Conservation (phyloP, 2,113 vertebrate genomes). For the Archocentrus centrarchus region DNA sequence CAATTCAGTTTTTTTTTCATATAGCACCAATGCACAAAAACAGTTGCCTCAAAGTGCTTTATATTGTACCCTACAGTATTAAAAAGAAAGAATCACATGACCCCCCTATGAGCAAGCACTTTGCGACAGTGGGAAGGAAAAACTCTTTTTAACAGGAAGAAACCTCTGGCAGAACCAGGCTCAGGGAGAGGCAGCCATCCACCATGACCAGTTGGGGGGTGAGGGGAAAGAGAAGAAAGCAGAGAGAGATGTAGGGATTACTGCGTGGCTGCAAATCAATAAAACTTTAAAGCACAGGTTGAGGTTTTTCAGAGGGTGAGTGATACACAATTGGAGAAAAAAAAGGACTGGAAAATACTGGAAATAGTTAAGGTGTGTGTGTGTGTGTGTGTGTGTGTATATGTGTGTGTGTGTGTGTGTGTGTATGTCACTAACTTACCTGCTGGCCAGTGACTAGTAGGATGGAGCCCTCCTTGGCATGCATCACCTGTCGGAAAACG, state of each 20-base stretch:
- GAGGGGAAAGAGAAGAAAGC: too few species aligned
- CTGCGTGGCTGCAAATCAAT: slow-evolving; percentile 61
- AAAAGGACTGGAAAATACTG: not conserved
- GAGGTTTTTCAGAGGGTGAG: slow-evolving; percentile 39
- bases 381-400: too few species aligned
- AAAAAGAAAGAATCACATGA: not conserved
- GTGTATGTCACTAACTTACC: slow-evolving; percentile 80
- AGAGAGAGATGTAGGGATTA: slow-evolving; percentile 2
- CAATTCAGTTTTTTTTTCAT: too few species aligned
- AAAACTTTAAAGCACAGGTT: slow-evolving; percentile 57
- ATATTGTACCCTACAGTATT: not conserved
- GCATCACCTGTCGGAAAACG: slow-evolving; percentile 96
- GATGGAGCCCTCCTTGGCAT: slow-evolving; percentile 95
- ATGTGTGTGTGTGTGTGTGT: too few species aligned
- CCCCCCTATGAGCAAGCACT: not conserved
- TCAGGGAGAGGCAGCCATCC: too few species aligned
- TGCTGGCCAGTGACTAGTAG: slow-evolving; percentile 97
- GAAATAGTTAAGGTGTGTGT: not conserved
- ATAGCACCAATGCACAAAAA: too few species aligned
- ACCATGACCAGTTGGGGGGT: too few species aligned
- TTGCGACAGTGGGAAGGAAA: not conserved
- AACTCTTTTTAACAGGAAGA: not conserved
- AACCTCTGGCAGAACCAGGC: too few species aligned
- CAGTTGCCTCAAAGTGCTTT: too few species aligned
- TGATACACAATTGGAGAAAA: not conserved